Evolutionary conservation across 2,888 invertebrate genomes (phyloP), one percentile per base, ranked within the genome.

Genomic region (Ormyrus labotus): DNA sequence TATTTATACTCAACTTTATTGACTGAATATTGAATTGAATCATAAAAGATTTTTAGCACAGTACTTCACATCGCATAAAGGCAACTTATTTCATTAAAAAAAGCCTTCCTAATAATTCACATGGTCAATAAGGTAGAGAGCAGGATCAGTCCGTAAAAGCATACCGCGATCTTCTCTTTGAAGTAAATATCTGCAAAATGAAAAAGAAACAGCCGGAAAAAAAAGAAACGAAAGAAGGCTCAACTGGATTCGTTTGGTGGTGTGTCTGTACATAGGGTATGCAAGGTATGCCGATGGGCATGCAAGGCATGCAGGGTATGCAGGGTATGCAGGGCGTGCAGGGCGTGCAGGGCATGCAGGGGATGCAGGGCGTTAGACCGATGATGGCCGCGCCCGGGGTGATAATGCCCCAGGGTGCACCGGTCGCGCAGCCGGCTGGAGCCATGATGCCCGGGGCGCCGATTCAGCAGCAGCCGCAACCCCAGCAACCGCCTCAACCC

Each of bases 321-420:
- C 89, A 34, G 34, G 34, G 34, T 34, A 34, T 34, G 34, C 34
- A 88, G 83, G 87, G 88, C 81, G 88, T 89, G 34, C 34, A 34
- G 82, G 89, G 88, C 83, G 88, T 89, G 87, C 89, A 19, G 82
- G 89, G 88, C 83, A 88, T 89, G 87, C 89, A 19, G 82, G 89
- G 88, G 83, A 88, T 89, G 87, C 89, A 88, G 83, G 87, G 88
- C 81, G 88, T 89, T 88, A 88, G 89, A 85, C 90, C 90, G 78
- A 88, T 90, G 89, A 89, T 89, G 88, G 86, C 84, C 75, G 84
- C 85, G 74, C 84, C 87, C 50, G 55, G 68, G 34, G 81, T 80
- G 81, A 78, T 81, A 78, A 82, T 82, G 82, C 68, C 78, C 64
- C 34, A 34, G 34, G 79, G 73, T 13, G 87, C 85, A 45, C 86